Base-by-base conservation (phyloP, 2,113 vertebrate genomes). In the Gallinago jamesoni region DNA sequence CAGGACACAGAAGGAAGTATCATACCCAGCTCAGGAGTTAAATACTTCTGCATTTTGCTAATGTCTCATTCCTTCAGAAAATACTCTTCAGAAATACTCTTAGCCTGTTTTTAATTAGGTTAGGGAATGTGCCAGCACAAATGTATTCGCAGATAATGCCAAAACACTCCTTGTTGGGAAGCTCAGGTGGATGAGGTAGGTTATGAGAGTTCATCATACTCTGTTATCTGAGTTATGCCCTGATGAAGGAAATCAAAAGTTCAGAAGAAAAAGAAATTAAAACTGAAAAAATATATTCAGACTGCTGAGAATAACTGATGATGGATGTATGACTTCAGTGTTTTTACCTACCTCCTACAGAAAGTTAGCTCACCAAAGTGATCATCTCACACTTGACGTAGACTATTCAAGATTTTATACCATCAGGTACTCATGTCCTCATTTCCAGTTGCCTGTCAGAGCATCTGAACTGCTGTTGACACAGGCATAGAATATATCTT, bases 31-130 rank as follows among this genome's bases (percentile, higher is more conserved):
- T 79, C 43, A 39, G 53, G 20, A 87, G 48, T 47, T 33, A 85
- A 87, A 76, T 14, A 13, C 45, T 87, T 85, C 82, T 86, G 70
- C 45, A 63, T 62, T 90, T 89, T 90, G 59, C 41, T 75, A 67
- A 73, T n/a, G 41, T 81, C 72, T 88, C 25, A 35, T 92, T 94
- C 62, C 48, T 85, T 93, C 57, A 85, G 33, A 87, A 94, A 89
- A 62, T 31, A 59, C 6, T 74, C 57, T 67, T 92, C 76, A 84
- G 50, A 90, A 96, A 50, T 86, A 20, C 20, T 90, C 45, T 92
- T 73, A n/a, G 28, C 18, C 16, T 66, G 7, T 39, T 93, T 80
- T 73, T 95, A 83, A 59, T 88, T 53, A 70, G 33, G 83, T 50
- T 2, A 12, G 21, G 18, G 63, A 66, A 45, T 62, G 70, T 74